Conservation (phyloP, 1,140 invertebrate genomes). For the Musca domestica region DNA sequence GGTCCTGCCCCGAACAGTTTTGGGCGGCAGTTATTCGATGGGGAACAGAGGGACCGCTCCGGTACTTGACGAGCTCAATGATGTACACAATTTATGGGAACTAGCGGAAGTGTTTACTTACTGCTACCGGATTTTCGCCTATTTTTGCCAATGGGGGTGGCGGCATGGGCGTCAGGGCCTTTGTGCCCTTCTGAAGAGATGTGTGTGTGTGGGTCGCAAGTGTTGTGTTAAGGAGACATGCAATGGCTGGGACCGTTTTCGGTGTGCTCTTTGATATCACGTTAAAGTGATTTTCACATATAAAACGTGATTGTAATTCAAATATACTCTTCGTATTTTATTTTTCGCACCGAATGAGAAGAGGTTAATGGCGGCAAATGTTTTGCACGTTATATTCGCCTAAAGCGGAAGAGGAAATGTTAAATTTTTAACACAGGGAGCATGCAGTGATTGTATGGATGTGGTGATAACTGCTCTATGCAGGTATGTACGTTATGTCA, state of each 20-base stretch:
- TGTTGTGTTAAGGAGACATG: background rate
- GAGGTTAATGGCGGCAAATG: no score
- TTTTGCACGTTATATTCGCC: no score
- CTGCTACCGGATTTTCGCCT: slow-evolving; percentile 1
- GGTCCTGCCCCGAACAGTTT: background rate
- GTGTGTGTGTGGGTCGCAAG: background rate
- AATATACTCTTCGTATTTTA: slow-evolving; percentile 1
- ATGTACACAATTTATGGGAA: slow-evolving; percentile 10
- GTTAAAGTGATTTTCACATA: slow-evolving; percentile 21
- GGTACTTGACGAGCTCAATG: no score
- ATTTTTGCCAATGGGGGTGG: background rate
- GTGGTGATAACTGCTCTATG: no score
- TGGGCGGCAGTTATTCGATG: background rate
- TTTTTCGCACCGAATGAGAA: background rate
- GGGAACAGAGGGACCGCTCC: background rate
- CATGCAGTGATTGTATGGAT: no score
- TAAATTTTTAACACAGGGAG: no score
- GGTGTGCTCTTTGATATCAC: slow-evolving; percentile 11
- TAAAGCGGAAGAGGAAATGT: no score
- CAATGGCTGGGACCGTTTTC: background rate
- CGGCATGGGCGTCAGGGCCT: no score
- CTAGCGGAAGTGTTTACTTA: slow-evolving; percentile 18
- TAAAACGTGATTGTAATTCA: slow-evolving; percentile 19
- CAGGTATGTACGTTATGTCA: no score
- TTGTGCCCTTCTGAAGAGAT: no score